Conservation (phyloP, 2,113 vertebrate species). For the Uria lomvia region DNA sequence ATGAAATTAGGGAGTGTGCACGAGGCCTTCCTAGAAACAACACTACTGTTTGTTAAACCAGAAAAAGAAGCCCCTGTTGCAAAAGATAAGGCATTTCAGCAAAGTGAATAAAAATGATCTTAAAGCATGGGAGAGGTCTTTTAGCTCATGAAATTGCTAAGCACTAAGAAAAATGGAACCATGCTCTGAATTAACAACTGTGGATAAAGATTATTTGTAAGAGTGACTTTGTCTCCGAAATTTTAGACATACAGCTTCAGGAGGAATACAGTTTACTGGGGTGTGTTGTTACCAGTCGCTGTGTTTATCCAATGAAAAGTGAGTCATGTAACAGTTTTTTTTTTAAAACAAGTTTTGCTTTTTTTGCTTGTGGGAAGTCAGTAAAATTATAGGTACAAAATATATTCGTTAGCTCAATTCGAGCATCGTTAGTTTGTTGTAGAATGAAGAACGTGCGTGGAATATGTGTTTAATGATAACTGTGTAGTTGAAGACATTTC, state of each 20-base stretch:
- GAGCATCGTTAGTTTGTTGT: not conserved
- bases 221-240: not conserved
- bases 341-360: not conserved
- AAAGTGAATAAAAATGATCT: not conserved
- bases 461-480: not conserved
- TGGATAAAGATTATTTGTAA: not conserved
- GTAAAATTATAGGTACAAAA: not conserved
- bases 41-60: not conserved
- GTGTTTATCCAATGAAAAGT: not conserved
- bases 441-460: not conserved
- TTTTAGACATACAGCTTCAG: not conserved
- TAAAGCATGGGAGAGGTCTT: not conserved
- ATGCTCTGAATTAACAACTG: not conserved
- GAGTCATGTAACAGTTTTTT: not conserved
- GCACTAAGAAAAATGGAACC: not conserved
- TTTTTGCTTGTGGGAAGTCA: not conserved
- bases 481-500: not conserved
- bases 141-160: not conserved
- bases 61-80: not conserved
- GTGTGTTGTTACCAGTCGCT: not conserved
- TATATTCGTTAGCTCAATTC: not conserved
- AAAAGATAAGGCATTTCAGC: conserved; percentile 26
- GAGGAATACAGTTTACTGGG: not conserved
- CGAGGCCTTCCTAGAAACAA: conserved; percentile 37
- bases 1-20: not conserved